A percentile compares a stretch with the other conserved stretches of the same genome.
phyloP scores from a whole-genome alignment of 2,113 vertebrate genomes.

The Alligator mississippiensis region DNA sequence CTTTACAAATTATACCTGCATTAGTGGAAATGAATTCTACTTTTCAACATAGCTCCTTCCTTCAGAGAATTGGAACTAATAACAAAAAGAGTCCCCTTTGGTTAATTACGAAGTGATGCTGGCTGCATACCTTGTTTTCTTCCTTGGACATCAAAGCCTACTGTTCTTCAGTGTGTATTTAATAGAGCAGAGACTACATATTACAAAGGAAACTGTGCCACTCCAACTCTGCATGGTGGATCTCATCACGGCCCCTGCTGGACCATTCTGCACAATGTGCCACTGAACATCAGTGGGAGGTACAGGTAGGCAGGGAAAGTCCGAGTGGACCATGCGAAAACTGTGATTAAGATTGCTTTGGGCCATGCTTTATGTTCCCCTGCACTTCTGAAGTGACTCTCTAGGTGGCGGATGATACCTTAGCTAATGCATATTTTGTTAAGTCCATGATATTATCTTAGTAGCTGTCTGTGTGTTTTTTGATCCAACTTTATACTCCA shows the following conservation, averaged over 20 bases:
- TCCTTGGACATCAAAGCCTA: accelerated
- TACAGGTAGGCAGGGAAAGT: too few species aligned
- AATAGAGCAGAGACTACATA: accelerated
- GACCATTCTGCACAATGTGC: accelerated
- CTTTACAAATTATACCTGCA: neutral
- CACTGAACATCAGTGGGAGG: accelerated
- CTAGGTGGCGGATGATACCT: neutral
- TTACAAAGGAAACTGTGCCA: neutral
- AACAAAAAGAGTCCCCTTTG: neutral
- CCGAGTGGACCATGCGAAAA: neutral
- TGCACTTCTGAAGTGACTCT: neutral
- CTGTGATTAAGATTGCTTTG: neutral
- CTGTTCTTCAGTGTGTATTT: accelerated
- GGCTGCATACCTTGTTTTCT: neutral
- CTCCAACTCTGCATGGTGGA: accelerated
- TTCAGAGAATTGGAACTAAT: neutral
- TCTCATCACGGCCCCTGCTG: accelerated
- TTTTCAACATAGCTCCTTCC: neutral
- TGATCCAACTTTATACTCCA: accelerated
- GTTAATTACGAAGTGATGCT: accelerated
- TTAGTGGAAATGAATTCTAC: neutral
- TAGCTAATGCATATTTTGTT: accelerated
- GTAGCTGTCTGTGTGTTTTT: accelerated
- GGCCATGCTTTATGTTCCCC: neutral
- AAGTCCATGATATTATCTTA: neutral